Evolutionary conservation across 2,797 vertebrate species (phyloP), one percentile per base, ranked within the genome.

Genomic region (Dicrostonyx torquatus): DNA sequence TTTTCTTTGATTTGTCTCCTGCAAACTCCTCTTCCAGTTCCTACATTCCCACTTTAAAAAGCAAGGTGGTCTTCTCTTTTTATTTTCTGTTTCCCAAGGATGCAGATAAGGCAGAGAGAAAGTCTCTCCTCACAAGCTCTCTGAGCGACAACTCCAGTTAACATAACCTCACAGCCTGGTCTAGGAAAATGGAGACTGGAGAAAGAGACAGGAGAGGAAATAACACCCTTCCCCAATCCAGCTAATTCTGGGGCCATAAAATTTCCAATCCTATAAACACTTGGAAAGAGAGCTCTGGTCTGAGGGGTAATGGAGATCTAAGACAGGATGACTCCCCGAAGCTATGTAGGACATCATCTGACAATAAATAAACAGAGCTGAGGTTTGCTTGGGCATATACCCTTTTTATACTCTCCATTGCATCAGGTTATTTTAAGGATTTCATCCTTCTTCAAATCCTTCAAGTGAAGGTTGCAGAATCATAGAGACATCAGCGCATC

Each of bases 1-100:
- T 94, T 94, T 89, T 87, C 83, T 95, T 87, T 40, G 72, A 45
- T 77, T 97, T 83, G 76, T 72, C 53, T 89, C 78, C 68, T 34
- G 48, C 55, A 90, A 95, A 75, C 0, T 84, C 34, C 48, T 29
- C 70, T 97, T 95, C 43, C 43, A 90, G 88, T 62, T 93, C 87
- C 53, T 73, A 91, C 91, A 93, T 78, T 62, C 43, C 17, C 3
- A 86, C 95, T 92, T 93, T 40, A 45, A 96, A 94, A 37, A 82
- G 78, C 45, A 22, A 0, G 0, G 50, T 92, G 96, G 84, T 62
- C 87, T 94, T 83, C 31, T 40, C 62, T 91, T 48, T n/a, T 83
- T 85, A 43, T 94, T 93, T 95, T 90, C 84, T 90, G 76, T 13
- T 78, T 76, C 55, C 37, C 2, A 9, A n/a, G 50, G 80, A 97